A percentile compares a stretch with the other conserved stretches of the same genome.
Evolutionary conservation across 37 sponge, comb jelly and placozoan genomes (phyloP).

Genomic region (Diacarnus erythraeanus): DNA sequence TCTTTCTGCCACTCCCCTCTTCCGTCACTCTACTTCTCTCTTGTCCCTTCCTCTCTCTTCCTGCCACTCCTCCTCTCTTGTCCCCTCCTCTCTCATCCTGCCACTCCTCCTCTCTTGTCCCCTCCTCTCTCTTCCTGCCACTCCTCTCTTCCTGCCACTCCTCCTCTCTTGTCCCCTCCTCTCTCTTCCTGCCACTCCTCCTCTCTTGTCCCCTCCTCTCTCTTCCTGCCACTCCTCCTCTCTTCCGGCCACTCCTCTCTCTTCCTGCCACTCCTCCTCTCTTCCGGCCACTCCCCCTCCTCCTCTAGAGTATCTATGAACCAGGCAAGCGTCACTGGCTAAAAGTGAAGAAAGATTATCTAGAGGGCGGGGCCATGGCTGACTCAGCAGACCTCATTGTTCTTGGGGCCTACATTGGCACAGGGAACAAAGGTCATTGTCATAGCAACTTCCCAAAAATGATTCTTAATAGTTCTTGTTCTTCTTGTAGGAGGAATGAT

Average conservation of each 20-base stretch:
- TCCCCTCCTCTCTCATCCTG: not conserved
- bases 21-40: not conserved
- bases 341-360: conserved; percentile 99
- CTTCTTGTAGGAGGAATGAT: conserved; percentile 85
- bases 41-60: not conserved
- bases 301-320: conserved; percentile 68
- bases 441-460: not conserved
- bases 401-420: conserved; percentile 96
- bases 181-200: not conserved
- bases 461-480: not conserved
- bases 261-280: not conserved
- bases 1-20: not conserved
- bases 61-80: not conserved
- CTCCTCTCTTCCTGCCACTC: not conserved
- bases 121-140: not conserved
- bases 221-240: not conserved
- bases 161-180: not conserved
- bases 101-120: not conserved
- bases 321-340: conserved; percentile 98
- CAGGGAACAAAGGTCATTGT: conserved; percentile 90
- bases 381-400: conserved; percentile 98
- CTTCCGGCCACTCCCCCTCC: not conserved
- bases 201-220: not conserved
- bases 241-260: not conserved
- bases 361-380: conserved; percentile 96